Evolutionary conservation across 2,888 invertebrate species (phyloP).

Genomic region (Tenthredo notha): DNA sequence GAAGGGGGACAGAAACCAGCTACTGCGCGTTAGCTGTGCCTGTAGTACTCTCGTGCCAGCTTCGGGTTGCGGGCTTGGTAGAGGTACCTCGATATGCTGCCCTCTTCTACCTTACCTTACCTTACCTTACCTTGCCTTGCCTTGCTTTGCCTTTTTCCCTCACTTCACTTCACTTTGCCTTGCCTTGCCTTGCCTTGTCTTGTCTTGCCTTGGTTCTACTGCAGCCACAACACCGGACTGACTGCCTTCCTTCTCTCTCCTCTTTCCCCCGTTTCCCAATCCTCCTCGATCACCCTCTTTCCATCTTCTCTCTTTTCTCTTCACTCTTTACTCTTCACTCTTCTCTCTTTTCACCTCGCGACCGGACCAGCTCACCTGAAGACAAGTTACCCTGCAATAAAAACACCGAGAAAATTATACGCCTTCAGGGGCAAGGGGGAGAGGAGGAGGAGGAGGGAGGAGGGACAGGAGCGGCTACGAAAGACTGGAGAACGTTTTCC

Average conservation of each 20-base stretch:
- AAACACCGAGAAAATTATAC: conserved; percentile 78
- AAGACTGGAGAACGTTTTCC: conserved; percentile 72
- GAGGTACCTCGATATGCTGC: background rate
- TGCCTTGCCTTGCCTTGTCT: conserved; percentile 24
- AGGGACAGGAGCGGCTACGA: conserved; percentile 57
- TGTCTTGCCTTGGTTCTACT: conserved; percentile 56
- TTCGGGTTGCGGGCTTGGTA: background rate
- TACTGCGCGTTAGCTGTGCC: conserved; percentile 77
- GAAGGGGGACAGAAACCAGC: conserved; percentile 65
- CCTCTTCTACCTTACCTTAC: background rate
- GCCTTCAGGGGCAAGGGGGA: too few relatives aligned
- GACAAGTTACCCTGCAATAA: conserved; percentile 78
- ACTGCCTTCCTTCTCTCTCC: conserved; percentile 34
- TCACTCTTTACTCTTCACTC: conserved; percentile 50
- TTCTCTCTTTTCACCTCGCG: conserved; percentile 73
- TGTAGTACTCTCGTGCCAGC: conserved; percentile 71
- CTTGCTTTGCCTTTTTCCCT: conserved; percentile 43
- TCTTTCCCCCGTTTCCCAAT: conserved; percentile 50
- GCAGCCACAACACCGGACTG: conserved; percentile 54
- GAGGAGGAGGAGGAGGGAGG: conserved; percentile 56
- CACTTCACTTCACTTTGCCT: conserved; percentile 13
- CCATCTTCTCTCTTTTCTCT: too few relatives aligned
- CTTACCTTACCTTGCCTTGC: background rate
- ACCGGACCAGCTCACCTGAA: conserved; percentile 76
- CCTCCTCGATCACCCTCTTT: conserved; percentile 49